These are phyloP conservation scores for Rousettus madagascariensis DNA, from an alignment of 2,797 vertebrate genomes.

Conservation along the genomic window DNA sequence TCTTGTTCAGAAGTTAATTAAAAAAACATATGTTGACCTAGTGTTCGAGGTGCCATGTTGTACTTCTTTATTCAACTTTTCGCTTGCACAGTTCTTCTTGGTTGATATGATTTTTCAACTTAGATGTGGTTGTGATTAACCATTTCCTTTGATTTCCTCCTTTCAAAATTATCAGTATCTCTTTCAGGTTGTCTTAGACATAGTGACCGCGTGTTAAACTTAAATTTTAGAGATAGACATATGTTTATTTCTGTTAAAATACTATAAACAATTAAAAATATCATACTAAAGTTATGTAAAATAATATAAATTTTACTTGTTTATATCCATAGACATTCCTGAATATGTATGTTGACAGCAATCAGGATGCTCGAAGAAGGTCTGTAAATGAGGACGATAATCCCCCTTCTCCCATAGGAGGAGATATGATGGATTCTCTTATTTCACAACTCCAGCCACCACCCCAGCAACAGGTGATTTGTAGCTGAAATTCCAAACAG, in stretches of 20 bases:
- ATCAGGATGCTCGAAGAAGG: constrained; percentile 96
- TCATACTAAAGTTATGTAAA: constrained; percentile 9
- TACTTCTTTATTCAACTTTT: constrained; percentile 23
- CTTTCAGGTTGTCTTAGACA: constrained; percentile 19
- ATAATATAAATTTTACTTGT: constrained; percentile 44
- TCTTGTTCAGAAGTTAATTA: constrained; percentile 41
- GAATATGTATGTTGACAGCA: constrained; percentile 99
- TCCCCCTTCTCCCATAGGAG: constrained; percentile 96
- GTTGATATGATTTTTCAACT: background rate
- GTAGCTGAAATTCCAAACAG: constrained; percentile 45
- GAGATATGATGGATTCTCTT: constrained; percentile 95
- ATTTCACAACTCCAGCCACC: constrained; percentile 92
- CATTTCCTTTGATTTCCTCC: background rate
- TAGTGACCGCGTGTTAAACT: background rate
- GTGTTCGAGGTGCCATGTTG: background rate
- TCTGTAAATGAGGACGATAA: constrained; percentile 99
- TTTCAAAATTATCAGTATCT: background rate
- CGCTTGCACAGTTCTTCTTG: background rate
- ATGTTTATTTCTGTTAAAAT: constrained; percentile 28
- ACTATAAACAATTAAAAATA: constrained; percentile 35
- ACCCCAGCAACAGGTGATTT: constrained; percentile 84
- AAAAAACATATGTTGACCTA: constrained; percentile 33
- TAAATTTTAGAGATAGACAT: constrained; percentile 35
- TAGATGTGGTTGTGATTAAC: background rate
- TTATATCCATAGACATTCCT: constrained; percentile 93